Base-by-base conservation (phyloP, 1,140 invertebrate genomes). In the Littorina saxatilis region DNA sequence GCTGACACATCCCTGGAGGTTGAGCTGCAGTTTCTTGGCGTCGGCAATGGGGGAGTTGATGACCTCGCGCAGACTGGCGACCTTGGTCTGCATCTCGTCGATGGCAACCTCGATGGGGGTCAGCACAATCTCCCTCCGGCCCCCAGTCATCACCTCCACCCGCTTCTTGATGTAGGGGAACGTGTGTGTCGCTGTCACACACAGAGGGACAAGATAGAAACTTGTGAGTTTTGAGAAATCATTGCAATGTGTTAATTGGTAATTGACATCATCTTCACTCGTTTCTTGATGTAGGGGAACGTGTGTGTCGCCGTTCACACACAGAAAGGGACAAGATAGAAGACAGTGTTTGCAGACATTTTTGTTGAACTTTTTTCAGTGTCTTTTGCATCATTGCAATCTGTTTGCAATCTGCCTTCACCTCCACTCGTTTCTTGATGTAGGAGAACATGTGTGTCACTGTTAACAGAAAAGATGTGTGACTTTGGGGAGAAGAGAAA, bases 81-180 rank as follows among this genome's bases (percentile, higher is more conserved):
- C 96, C 86, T 92, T 92, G n/a, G 47, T 94, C 90, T 96, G 95
- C 96, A 98, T 98, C 92, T 98, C 97, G 90, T 98, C 96, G 63
- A 98, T 95, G 66, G 98, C 97, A 15, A 98, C 97, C 93, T 98
- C 97, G 87, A 99, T 98, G 1, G 98, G 98, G 87, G 94, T 96
- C 75, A 98, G 93, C 91, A 98, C 96, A 82, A 96, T 94, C 76
- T 96, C 95, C 87, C 95, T 88, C 93, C 87, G 95, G 94, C n/a
- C 95, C 0, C 83, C 81, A 17, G 80, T 52, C 93, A 82, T 94
- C 92, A 98, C 95, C 66, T 94, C 93, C 81, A 98, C 96, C 15
- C 97, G 95, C 89, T 98, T 98, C 84, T 97, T 97, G 1, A 98
- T 95, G 91, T 98, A 98, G 0, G 98, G 97, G 92, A 99, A 98